phyloP scores from a whole-genome alignment of 2,113 vertebrate species.

The Pipa parva region DNA sequence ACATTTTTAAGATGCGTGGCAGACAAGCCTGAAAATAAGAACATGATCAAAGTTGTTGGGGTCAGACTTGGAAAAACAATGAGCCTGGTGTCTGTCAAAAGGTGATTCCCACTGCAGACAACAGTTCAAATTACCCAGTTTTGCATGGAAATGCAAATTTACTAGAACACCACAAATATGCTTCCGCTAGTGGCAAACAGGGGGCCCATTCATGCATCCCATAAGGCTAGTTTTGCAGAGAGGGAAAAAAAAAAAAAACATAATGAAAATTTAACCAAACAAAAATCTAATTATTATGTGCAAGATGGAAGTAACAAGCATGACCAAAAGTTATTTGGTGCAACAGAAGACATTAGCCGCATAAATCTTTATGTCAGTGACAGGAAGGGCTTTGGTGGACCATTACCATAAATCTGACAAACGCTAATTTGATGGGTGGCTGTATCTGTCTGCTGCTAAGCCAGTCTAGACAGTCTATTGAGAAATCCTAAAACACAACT shows the following conservation, averaged over 20 bases:
- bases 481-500: constrained; percentile 92
- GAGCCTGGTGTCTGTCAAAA: constrained; percentile 88
- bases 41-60: constrained; percentile 79
- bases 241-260: background rate
- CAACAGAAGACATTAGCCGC: constrained; percentile 70
- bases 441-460: constrained; percentile 98
- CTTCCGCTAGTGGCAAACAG: background rate
- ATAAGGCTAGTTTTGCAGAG: background rate
- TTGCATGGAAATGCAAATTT: constrained; percentile 80
- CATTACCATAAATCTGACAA: constrained; percentile 99
- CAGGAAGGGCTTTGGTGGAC: constrained; percentile 94
- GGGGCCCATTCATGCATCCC: background rate
- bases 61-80: constrained; percentile 92
- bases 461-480: constrained; percentile 99
- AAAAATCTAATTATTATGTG: background rate
- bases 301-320: background rate
- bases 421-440: constrained; percentile 99
- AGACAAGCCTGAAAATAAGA: constrained; percentile 40
- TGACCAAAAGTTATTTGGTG: constrained; percentile 5
- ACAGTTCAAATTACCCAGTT: constrained; percentile 81
- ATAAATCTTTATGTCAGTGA: constrained; percentile 98
- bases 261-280: background rate
- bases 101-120: constrained; percentile 82
- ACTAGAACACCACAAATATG: constrained; percentile 44
- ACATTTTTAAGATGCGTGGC: constrained; percentile 56